phyloP scores from a whole-genome alignment of 2,113 vertebrate species.

The Gracilinanus agilis region DNA sequence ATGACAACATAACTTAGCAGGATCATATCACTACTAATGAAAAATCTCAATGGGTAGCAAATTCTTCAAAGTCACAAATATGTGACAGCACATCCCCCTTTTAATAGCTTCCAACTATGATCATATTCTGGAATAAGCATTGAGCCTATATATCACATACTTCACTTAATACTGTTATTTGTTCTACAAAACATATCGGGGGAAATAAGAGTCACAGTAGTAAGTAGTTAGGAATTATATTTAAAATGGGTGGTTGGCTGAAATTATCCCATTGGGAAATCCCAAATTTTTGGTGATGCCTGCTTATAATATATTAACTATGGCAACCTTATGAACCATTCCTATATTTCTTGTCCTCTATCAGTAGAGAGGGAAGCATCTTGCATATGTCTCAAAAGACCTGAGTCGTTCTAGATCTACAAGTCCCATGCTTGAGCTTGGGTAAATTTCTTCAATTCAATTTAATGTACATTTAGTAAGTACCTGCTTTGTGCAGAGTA shows the following conservation, averaged over 20 bases:
- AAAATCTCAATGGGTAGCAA: not conserved
- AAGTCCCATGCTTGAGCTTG: not conserved
- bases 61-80: not conserved
- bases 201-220: not conserved
- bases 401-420: not conserved
- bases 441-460: not conserved
- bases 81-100: not conserved
- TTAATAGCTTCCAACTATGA: not conserved
- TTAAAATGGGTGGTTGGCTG: not conserved
- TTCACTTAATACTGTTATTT: not conserved
- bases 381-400: not conserved
- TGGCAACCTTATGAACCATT: not conserved
- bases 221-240: not conserved
- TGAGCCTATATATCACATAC: not conserved
- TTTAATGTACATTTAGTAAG: not conserved
- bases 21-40: not conserved
- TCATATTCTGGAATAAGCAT: not conserved
- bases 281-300: not conserved
- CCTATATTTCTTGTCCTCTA: not conserved
- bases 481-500: not conserved
- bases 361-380: not conserved
- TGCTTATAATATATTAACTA: not conserved
- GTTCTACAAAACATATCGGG: not conserved
- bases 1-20: not conserved
- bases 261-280: not conserved